phyloP scores from a whole-genome alignment of 1,140 invertebrate species.

The Drosophila saltans region DNA sequence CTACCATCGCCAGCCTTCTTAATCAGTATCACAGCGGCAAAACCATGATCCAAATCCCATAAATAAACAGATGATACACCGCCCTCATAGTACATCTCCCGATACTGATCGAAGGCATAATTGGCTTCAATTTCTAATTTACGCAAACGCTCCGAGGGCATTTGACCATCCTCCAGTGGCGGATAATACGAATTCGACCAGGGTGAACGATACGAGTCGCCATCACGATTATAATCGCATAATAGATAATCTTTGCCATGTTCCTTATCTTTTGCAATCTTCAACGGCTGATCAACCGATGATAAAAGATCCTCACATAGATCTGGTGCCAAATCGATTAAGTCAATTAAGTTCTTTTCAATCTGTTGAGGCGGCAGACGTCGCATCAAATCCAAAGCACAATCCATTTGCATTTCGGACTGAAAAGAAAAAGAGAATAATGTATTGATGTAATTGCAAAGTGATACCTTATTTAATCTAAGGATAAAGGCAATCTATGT shows the following conservation, averaged over 20 bases:
- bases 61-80: conserved; percentile 99
- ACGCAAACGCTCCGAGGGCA: conserved; percentile 97
- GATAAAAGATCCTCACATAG: conserved; percentile 98
- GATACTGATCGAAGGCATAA: conserved; percentile 98
- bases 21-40: conserved; percentile 99
- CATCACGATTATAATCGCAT: conserved; percentile 99
- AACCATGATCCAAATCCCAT: conserved; percentile 99
- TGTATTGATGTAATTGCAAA: too few relatives aligned
- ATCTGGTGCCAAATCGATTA: conserved; percentile 97
- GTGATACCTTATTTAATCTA: too few relatives aligned
- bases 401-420: conserved; percentile 99
- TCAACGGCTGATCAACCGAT: conserved; percentile 99
- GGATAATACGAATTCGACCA: conserved; percentile 99
- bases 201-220: conserved; percentile 99
- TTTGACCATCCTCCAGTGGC: conserved; percentile 98
- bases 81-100: conserved; percentile 99
- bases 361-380: conserved; percentile 99
- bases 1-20: conserved; percentile 98
- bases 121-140: conserved; percentile 99
- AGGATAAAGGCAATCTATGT: too few relatives aligned
- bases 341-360: conserved; percentile 98
- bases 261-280: conserved; percentile 97
- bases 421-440: conserved; percentile 83
- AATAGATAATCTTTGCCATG: conserved; percentile 98
- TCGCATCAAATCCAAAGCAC: conserved; percentile 99